A percentile compares a stretch with the other conserved stretches of the same genome.
Evolutionary conservation across 2,797 vertebrate species (phyloP).

Genomic region (Amblyraja radiata): DNA sequence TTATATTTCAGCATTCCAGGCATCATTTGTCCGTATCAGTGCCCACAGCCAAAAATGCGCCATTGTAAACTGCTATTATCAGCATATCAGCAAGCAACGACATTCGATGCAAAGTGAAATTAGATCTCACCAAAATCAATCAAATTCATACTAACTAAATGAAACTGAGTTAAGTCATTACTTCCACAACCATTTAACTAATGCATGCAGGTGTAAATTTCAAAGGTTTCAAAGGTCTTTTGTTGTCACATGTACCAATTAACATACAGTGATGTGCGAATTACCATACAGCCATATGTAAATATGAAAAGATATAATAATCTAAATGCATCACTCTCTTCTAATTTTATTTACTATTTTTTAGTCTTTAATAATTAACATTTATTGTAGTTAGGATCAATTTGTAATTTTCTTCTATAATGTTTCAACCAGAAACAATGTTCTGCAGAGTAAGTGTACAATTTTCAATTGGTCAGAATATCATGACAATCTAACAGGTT

Average conservation of each 20-base stretch:
- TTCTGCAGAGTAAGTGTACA: not conserved
- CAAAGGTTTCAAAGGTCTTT: too few species aligned
- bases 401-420: not conserved
- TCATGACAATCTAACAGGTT: not conserved
- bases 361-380: not conserved
- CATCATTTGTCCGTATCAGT: conserved; percentile 16
- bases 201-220: not conserved
- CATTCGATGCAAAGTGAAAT: not conserved
- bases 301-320: not conserved
- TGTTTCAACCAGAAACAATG: not conserved
- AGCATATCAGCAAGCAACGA: not conserved
- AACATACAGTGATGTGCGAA: too few species aligned
- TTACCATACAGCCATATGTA: not conserved
- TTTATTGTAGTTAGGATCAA: not conserved
- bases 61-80: not conserved
- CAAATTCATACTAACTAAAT: not conserved
- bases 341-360: not conserved
- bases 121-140: not conserved
- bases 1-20: not conserved
- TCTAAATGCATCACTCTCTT: not conserved
- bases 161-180: not conserved
- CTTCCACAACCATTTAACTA: not conserved
- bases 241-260: too few species aligned
- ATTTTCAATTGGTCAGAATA: not conserved
- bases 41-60: not conserved